These are phyloP conservation scores for Pseudopodoces humilis DNA, from an alignment of 2,113 vertebrate genomes.

Conservation along the genomic window DNA sequence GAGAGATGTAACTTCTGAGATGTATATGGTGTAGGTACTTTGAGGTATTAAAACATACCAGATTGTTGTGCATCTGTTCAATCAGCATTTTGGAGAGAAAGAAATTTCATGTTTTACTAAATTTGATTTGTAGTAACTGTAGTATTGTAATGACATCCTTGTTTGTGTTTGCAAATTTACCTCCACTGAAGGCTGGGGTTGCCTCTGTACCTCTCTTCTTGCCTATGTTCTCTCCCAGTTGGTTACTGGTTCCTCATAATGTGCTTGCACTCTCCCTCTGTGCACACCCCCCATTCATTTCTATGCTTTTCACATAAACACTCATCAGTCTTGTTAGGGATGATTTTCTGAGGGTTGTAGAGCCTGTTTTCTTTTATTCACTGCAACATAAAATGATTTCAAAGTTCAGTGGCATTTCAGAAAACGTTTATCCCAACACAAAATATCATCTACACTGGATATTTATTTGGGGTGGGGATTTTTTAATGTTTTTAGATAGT, in stretches of 20 bases:
- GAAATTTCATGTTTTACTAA: not conserved
- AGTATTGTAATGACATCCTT: not conserved
- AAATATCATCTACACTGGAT: not conserved
- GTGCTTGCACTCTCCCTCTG: not conserved
- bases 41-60: not conserved
- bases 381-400: not conserved
- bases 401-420: not conserved
- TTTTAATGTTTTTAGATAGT: not conserved
- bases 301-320: not conserved
- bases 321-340: not conserved
- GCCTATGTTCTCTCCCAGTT: not conserved
- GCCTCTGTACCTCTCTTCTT: not conserved
- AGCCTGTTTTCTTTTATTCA: not conserved
- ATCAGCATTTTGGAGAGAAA: not conserved
- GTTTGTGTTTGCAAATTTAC: not conserved
- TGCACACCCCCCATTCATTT: not conserved
- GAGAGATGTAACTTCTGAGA: not conserved
- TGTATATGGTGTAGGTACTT: not conserved
- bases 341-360: not conserved
- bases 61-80: not conserved
- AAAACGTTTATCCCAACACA: not conserved
- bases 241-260: not conserved
- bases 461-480: fast-evolving
- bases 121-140: not conserved
- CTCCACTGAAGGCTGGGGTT: not conserved